phyloP scores from a whole-genome alignment of 2,888 invertebrate genomes.

The Pristionchus japonicus region DNA sequence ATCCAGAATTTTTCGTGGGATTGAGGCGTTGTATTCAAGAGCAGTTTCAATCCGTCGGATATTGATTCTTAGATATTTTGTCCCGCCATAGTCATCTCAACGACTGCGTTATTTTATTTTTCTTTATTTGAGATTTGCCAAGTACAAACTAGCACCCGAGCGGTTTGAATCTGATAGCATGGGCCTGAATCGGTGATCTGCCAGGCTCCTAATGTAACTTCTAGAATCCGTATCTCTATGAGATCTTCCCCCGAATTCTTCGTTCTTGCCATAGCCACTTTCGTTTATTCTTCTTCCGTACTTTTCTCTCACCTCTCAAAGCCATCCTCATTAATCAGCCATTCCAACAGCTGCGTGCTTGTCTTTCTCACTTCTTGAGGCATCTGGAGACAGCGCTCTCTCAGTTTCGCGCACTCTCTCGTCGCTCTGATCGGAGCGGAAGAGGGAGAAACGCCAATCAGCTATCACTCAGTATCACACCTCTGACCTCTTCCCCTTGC shows the following conservation, averaged over 20 bases:
- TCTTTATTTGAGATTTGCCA: too few species aligned
- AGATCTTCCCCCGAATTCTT: neutral
- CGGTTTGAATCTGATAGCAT: too few species aligned
- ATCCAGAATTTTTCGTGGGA: too few species aligned
- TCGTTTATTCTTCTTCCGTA: neutral
- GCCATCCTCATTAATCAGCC: neutral
- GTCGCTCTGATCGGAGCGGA: neutral
- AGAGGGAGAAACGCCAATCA: neutral
- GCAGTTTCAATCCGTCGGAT: too few species aligned
- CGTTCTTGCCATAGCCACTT: neutral
- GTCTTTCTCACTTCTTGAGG: neutral
- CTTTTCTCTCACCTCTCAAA: neutral
- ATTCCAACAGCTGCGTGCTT: neutral
- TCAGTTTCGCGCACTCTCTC: neutral
- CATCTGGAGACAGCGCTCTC: neutral
- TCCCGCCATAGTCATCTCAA: too few species aligned
- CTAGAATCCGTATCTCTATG: too few species aligned
- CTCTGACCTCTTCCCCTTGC: constrained; percentile 14
- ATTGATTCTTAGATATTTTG: too few species aligned
- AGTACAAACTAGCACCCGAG: too few species aligned
- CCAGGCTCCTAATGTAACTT: too few species aligned
- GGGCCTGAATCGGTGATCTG: too few species aligned
- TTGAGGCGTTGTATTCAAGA: too few species aligned
- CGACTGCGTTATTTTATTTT: too few species aligned
- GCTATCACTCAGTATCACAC: neutral